Percentiles rank a stretch among this genome's conserved stretches.
Evolutionary conservation across 2,113 vertebrate species (phyloP).

Genomic region (Scophthalmus maximus): DNA sequence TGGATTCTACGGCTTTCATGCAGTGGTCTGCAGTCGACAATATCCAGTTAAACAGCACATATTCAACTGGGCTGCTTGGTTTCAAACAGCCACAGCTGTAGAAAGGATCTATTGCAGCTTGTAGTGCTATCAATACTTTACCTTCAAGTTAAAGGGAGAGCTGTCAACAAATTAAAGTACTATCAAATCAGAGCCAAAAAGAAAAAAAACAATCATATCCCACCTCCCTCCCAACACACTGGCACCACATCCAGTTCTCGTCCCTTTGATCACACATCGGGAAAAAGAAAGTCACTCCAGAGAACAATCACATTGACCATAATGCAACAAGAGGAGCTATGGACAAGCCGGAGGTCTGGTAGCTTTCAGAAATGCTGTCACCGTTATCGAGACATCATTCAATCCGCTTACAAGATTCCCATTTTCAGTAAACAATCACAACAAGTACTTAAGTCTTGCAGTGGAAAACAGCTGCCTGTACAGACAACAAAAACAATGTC

Average conservation of each 20-base stretch:
- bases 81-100: conserved; percentile 75
- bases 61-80: conserved; percentile 66
- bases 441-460: conserved; percentile 13
- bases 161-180: conserved; percentile 58
- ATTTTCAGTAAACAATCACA: conserved; percentile 46
- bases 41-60: conserved; percentile 65
- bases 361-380: conserved; percentile 20
- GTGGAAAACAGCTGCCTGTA: conserved; percentile 20
- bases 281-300: conserved; percentile 51
- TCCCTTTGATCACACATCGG: conserved; percentile 62
- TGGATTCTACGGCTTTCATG: conserved; percentile 78
- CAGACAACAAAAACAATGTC: conserved; percentile 19
- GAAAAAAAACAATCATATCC: neutral
- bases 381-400: conserved; percentile 35
- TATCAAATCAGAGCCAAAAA: conserved; percentile 54
- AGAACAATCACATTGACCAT: conserved; percentile 56
- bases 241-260: conserved; percentile 63
- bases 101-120: conserved; percentile 65
- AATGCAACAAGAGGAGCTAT: conserved; percentile 52
- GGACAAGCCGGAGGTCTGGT: conserved; percentile 21
- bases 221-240: conserved; percentile 8
- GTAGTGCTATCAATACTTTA: conserved; percentile 79
- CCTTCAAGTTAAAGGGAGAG: conserved; percentile 69
- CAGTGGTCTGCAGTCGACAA: conserved; percentile 70
- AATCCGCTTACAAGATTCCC: conserved; percentile 25